Evolutionary conservation across 2,888 invertebrate genomes (phyloP).

Genomic region (Ellobium chinense): DNA sequence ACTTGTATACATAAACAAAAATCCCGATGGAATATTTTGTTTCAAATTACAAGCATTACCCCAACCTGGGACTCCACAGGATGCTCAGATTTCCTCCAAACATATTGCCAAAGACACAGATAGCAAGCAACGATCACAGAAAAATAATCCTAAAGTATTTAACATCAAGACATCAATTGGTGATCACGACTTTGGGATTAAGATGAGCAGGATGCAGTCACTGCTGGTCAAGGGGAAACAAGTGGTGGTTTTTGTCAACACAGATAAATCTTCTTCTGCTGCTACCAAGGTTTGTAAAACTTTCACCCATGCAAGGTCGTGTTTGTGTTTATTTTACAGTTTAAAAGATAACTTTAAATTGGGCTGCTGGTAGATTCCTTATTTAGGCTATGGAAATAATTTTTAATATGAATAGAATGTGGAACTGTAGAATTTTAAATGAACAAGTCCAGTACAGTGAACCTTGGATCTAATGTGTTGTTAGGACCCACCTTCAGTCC

Average conservation of each 20-base stretch:
- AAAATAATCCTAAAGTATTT: constrained; percentile 8
- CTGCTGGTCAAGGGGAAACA: constrained; percentile 27
- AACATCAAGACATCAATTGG: constrained; percentile 19
- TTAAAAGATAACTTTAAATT: too few species aligned
- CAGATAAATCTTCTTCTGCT: too few species aligned
- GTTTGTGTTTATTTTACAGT: too few species aligned
- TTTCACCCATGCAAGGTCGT: too few species aligned
- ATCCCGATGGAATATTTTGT: constrained; percentile 14
- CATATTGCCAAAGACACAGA: not conserved
- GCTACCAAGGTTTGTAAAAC: too few species aligned
- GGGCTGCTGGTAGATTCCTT: too few species aligned
- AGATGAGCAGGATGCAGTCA: constrained; percentile 1
- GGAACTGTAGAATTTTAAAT: too few species aligned
- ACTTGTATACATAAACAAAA: constrained; percentile 26
- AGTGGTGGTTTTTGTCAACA: not conserved
- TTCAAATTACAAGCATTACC: constrained; percentile 17
- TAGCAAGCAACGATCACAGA: not conserved
- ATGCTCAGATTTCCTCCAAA: not conserved
- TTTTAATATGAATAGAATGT: too few species aligned
- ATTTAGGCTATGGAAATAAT: too few species aligned
- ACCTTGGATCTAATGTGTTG: too few species aligned
- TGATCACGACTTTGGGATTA: constrained; percentile 35
- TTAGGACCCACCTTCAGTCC: too few species aligned
- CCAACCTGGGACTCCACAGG: not conserved
- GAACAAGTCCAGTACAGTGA: too few species aligned